Percentiles rank a stretch among this genome's conserved stretches.
Conservation (phyloP, 1,140 invertebrate genomes). For the Ladona fulva region DNA sequence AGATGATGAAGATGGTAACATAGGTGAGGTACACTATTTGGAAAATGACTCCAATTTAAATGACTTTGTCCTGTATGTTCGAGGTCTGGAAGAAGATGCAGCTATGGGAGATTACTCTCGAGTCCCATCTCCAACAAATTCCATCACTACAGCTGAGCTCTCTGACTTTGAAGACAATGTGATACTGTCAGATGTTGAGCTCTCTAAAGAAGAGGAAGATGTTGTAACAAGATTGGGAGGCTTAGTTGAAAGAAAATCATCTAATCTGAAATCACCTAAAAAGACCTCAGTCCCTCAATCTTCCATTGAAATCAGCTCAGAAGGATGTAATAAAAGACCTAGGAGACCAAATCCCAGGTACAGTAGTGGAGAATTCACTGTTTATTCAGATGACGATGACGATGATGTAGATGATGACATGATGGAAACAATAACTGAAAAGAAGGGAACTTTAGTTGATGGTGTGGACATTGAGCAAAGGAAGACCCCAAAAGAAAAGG, state of each 20-base stretch:
- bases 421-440: too few relatives aligned
- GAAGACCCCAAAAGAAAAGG: neutral
- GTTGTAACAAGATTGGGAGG: neutral
- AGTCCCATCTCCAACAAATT: neutral
- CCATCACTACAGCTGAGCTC: neutral
- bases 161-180: neutral
- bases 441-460: neutral
- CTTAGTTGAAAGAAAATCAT: neutral
- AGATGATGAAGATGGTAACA: neutral
- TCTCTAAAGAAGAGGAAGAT: neutral
- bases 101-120: neutral
- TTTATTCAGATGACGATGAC: constrained; percentile 8
- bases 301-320: neutral
- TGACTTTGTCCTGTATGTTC: neutral
- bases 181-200: neutral
- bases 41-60: neutral
- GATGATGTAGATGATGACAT: neutral
- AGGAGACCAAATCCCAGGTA: neutral
- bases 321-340: neutral
- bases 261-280: neutral
- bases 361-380: neutral
- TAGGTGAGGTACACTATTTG: neutral
- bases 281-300: neutral
- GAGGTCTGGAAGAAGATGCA: neutral
- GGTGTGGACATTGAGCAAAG: neutral